phyloP scores from a whole-genome alignment of 2,797 vertebrate genomes.

The Helicolenus hilgendorfi region DNA sequence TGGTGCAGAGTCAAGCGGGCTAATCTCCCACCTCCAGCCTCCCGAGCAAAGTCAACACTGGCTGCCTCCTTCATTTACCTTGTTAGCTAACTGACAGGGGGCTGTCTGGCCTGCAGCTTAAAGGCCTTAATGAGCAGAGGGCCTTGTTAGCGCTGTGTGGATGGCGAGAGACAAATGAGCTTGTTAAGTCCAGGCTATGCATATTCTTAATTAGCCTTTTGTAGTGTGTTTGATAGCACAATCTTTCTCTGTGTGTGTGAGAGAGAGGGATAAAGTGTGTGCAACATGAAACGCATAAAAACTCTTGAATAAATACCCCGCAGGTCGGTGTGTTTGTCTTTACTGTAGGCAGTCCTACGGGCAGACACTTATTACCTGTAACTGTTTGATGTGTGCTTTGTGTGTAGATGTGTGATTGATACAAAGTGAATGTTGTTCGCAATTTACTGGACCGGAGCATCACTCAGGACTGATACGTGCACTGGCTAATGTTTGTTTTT shows the following conservation, averaged over 20 bases:
- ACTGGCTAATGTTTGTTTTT: not conserved
- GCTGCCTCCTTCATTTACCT: slow-evolving; percentile 78
- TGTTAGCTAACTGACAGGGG: slow-evolving; percentile 75
- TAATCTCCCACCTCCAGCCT: slow-evolving; percentile 74
- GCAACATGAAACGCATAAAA: slow-evolving; percentile 30
- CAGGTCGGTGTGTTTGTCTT: slow-evolving; percentile 20
- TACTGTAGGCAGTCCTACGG: not conserved
- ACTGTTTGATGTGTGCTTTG: not conserved
- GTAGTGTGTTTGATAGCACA: slow-evolving; percentile 70
- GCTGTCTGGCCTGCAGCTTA: slow-evolving; percentile 74
- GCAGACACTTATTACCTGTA: not conserved
- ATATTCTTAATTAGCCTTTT: slow-evolving; percentile 83
- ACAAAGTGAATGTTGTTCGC: not conserved
- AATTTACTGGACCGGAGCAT: not conserved
- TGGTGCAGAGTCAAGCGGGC: slow-evolving; percentile 64
- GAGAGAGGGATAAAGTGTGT: not conserved
- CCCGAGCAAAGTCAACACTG: slow-evolving; percentile 68
- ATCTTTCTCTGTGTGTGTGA: slow-evolving; percentile 36
- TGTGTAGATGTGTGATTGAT: not conserved
- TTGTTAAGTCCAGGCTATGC: slow-evolving; percentile 78
- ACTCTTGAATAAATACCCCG: slow-evolving; percentile 8
- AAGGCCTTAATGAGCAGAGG: slow-evolving; percentile 81
- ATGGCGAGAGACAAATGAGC: slow-evolving; percentile 79
- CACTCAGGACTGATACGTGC: not conserved
- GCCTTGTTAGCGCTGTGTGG: slow-evolving; percentile 75